Evolutionary conservation across 2,888 invertebrate genomes (phyloP), one percentile per base, ranked within the genome.

Genomic region (Lycia hirtaria): DNA sequence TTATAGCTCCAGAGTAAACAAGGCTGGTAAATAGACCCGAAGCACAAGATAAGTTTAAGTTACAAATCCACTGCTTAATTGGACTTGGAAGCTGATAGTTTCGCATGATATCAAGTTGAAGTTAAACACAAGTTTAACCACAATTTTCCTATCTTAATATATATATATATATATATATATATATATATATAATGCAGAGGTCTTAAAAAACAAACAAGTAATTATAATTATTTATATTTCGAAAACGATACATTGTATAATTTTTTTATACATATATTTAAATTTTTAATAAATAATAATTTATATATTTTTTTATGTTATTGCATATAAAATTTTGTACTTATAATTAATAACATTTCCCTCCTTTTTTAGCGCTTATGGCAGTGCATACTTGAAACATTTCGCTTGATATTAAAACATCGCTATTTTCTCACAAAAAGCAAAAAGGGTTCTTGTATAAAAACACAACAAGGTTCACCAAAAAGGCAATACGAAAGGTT

Each of bases 51-150:
- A 69, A 69, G 75, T 73, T 71, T 74, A 73, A 75, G 75, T 78
- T 80, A 74, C 71, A 70, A 70, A 78, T 73, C 71, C 73, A 63
- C 68, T 82, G 76, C 83, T 85, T 83, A 80, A 85, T 85, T 73
- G 73, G 65, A 65, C 67, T 62, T 71, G 65, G 68, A 68, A 76
- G 76, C 72, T 68, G 68, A 59, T 62, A 53, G 50, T 62, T 62
- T 54, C 38, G 28, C 35, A 40, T 44, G 47, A 51, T 49, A 59
- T 44, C 38, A 51, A 35, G 41, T 47, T 51, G 26, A 38, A 51
- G 19, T 12, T 24, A 45, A 26, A 45, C 30, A 53, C 20, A 19
- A 43, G 9, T 22, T 14, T 5, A n/a, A 10, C 12, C 22, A 22
- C 38, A 40, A 22, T 40, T 14, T 7, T 15, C 38, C 14, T 12